Conservation (phyloP, 2,113 vertebrate genomes). For the Crotalus helleri region DNA sequence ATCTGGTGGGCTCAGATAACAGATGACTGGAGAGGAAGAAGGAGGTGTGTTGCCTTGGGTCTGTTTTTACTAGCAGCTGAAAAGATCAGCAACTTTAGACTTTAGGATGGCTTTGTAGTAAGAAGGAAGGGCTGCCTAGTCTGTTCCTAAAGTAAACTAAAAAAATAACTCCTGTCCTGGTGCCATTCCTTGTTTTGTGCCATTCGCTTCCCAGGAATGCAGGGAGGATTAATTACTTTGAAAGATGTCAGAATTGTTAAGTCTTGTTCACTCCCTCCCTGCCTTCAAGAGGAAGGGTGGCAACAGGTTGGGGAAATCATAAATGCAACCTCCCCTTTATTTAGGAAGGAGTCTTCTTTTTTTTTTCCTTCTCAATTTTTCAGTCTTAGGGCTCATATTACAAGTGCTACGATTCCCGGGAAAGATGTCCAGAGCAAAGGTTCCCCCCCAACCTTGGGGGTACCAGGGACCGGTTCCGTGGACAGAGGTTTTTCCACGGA, state of each 20-base stretch:
- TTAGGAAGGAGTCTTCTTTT: background rate
- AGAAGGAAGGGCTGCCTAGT: background rate
- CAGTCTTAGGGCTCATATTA: background rate
- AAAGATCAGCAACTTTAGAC: background rate
- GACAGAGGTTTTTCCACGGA: no score
- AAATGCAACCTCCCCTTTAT: background rate
- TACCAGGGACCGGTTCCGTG: no score
- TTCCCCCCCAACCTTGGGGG: no score
- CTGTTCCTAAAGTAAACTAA: conserved; percentile 1
- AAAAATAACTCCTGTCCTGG: conserved; percentile 1
- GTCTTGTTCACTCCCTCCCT: conserved; percentile 56
- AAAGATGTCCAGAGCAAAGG: background rate
- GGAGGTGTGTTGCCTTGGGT: background rate
- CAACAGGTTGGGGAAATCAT: background rate
- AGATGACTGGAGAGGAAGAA: background rate
- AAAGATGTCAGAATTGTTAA: conserved; percentile 50
- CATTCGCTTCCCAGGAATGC: background rate
- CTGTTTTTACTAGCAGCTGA: background rate
- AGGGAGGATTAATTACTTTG: conserved; percentile 63
- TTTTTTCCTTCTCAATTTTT: background rate
- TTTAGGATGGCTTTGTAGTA: background rate
- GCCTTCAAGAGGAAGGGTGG: conserved; percentile 21
- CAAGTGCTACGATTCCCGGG: background rate
- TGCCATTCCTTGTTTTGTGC: background rate
- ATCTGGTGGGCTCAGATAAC: background rate